Percentiles rank a stretch among this genome's conserved stretches.
Conservation (phyloP, 2,113 vertebrate genomes). For the Tachycineta bicolor region DNA sequence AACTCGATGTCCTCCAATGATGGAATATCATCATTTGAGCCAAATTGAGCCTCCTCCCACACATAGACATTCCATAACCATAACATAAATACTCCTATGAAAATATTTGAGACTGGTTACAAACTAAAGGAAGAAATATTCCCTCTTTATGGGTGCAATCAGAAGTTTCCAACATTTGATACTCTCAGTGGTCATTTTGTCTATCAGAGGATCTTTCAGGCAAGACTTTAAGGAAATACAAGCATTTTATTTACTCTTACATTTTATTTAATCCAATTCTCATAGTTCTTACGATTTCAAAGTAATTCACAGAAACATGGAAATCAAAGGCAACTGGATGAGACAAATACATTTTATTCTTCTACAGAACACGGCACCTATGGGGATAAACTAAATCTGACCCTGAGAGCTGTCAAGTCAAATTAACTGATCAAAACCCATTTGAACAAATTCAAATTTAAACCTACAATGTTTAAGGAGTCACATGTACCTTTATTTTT, state of each 20-base stretch:
- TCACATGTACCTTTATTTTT: not conserved
- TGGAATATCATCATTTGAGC: not conserved
- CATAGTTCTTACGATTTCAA: not conserved
- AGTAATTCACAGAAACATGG: not conserved
- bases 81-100: not conserved
- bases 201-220: not conserved
- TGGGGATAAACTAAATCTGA: slow-evolving; percentile 60
- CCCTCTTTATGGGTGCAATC: not conserved
- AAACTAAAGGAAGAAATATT: not conserved
- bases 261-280: not conserved
- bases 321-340: slow-evolving; percentile 23
- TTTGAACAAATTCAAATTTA: not conserved
- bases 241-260: not conserved
- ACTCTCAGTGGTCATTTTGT: not conserved
- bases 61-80: not conserved
- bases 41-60: not conserved
- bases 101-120: not conserved
- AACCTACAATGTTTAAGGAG: not conserved
- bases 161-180: not conserved
- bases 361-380: slow-evolving; percentile 21
- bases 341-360: slow-evolving; percentile 14
- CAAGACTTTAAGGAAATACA: not conserved
- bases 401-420: slow-evolving; percentile 40
- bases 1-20: not conserved
- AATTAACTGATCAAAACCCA: slow-evolving; percentile 38